These are phyloP conservation scores for Spisula solida DNA, from an alignment of 2,888 invertebrate genomes.

Conservation along the genomic window DNA sequence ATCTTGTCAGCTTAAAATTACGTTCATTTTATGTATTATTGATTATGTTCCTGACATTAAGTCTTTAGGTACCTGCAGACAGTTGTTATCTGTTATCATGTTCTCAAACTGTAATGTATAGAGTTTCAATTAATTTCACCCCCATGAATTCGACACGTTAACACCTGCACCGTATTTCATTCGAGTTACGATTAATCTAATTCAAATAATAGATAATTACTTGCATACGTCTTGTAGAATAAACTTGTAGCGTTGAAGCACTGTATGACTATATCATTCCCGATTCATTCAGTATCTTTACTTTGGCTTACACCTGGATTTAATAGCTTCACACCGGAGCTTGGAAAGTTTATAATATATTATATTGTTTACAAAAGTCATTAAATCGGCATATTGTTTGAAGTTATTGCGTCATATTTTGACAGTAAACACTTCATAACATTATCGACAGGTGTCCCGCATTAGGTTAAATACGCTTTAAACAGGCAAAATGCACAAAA, in stretches of 20 bases:
- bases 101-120: neutral
- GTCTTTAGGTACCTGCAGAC: neutral
- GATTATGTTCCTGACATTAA: constrained; percentile 1
- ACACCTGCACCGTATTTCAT: constrained; percentile 5
- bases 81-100: neutral
- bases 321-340: constrained; percentile 28
- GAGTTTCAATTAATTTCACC: constrained; percentile 20
- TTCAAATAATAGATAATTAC: constrained; percentile 23
- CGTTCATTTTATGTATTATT: constrained; percentile 6
- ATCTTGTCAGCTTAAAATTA: neutral
- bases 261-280: neutral
- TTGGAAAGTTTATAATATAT: constrained; percentile 27
- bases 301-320: constrained; percentile 8
- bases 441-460: constrained; percentile 4
- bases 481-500: constrained; percentile 20
- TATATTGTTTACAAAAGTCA: constrained; percentile 42
- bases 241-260: neutral
- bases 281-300: constrained; percentile 5
- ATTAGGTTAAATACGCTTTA: neutral
- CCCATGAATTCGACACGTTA: neutral
- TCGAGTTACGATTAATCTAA: neutral
- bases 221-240: constrained; percentile 6
- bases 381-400: constrained; percentile 33
- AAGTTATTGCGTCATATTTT: constrained; percentile 32
- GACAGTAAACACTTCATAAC: constrained; percentile 23